Evolutionary conservation across 2,888 invertebrate species (phyloP), one percentile per base, ranked within the genome.

Genomic region (Exephanes ischioxanthus): DNA sequence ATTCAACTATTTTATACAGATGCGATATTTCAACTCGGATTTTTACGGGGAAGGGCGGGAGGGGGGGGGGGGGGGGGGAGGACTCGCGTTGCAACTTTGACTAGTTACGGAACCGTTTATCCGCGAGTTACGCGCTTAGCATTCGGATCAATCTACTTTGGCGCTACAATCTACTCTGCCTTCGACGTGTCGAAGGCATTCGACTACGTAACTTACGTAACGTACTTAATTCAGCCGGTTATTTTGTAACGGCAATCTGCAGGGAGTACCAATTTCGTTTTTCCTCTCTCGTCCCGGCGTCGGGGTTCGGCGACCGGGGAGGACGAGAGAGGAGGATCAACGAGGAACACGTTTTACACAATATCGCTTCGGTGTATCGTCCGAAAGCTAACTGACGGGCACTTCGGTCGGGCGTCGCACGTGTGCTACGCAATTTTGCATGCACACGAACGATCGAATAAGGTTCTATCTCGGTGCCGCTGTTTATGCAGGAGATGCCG

Each of bases 221-320:
- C 48, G 33, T 67, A 55, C 37, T 77, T 55, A 67, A 67, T 77
- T 67, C 33, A 22, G 19, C 30, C 33, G 61, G 70, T 51, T 22
- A 79, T 61, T 71, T 79, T 63, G 70, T 37, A 30, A 53, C 3
- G 7, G 61, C 71, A 79, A 79, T 79, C 79, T 71, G 41, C 71
- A 53, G 63, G 51, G 71, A 79, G 71, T 79, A 51, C 61, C 71
- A 51, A 63, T 41, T 41, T 79, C 70, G 41, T 51, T 30, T 55
- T 63, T 71, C 37, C 51, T 22, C 61, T 22, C 48, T 14, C 71
- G 61, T 71, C 71, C 37, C 70, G 55, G 67, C 33, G 26, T 53
- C 41, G 41, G 41, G 41, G 11, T 41, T 41, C 9, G 41, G 11
- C 2, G 41, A 41, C 9, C 41, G 11, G 41, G 5, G 41, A 2